Evolutionary conservation across 2,113 vertebrate genomes (phyloP).

Genomic region (Sula dactylatra): DNA sequence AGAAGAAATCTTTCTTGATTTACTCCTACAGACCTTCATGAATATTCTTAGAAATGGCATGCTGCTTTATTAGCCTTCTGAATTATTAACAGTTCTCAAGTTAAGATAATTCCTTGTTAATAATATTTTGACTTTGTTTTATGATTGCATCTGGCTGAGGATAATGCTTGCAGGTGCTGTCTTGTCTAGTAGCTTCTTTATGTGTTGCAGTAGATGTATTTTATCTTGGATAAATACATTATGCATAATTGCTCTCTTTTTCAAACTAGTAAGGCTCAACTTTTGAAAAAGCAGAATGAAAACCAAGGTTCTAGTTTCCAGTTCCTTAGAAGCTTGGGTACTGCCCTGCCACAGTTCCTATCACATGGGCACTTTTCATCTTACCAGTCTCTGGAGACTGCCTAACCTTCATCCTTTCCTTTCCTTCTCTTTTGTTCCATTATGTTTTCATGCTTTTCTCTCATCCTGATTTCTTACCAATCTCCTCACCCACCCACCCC

Average conservation of each 20-base stretch:
- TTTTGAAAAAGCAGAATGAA: not conserved
- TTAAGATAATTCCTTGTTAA: slow-evolving; percentile 15
- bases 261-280: not conserved
- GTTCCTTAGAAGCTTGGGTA: not conserved
- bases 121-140: slow-evolving; percentile 34
- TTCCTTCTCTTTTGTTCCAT: not conserved
- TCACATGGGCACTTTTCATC: not conserved
- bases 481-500: not conserved
- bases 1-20: slow-evolving; percentile 25
- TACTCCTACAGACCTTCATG: slow-evolving; percentile 7
- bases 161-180: not conserved
- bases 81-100: slow-evolving; percentile 34
- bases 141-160: not conserved
- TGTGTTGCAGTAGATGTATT: not conserved
- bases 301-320: not conserved
- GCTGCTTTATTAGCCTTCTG: slow-evolving; percentile 24
- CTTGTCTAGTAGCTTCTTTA: not conserved
- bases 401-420: not conserved
- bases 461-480: not conserved
- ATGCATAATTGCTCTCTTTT: not conserved
- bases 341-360: not conserved
- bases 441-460: not conserved
- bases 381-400: not conserved
- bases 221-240: not conserved
- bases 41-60: slow-evolving; percentile 10